These are phyloP conservation scores for Himalopsyche kuldschensis DNA, from an alignment of 2,888 invertebrate species.

Conservation along the genomic window DNA sequence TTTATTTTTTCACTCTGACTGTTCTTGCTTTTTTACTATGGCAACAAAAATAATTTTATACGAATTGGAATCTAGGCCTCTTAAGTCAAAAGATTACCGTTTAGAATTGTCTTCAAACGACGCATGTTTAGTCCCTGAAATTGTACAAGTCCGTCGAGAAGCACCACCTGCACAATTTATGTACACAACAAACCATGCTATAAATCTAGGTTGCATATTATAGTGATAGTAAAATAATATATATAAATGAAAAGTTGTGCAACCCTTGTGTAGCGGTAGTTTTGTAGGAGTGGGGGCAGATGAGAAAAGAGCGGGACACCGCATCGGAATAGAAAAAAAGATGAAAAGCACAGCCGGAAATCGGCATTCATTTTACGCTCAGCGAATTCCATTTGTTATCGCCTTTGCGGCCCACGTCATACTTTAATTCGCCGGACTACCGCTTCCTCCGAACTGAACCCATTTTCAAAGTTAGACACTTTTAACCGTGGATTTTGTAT, in stretches of 20 bases:
- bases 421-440: not conserved
- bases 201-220: no score
- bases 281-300: not conserved
- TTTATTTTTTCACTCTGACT: no score
- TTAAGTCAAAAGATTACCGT: no score
- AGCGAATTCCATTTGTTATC: constrained; percentile 33
- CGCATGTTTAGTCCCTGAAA: no score
- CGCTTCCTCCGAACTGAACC: not conserved
- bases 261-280: not conserved
- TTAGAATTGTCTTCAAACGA: no score
- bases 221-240: no score
- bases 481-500: constrained; percentile 1
- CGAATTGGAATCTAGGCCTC: no score
- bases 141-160: no score
- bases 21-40: no score
- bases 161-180: no score
- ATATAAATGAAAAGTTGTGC: not conserved
- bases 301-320: not conserved
- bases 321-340: not conserved
- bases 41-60: no score
- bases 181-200: no score
- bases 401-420: constrained; percentile 20
- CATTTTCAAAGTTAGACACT: constrained; percentile 3
- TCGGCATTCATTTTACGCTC: constrained; percentile 38
- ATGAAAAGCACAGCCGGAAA: constrained; percentile 24